phyloP scores from a whole-genome alignment of 2,797 vertebrate species.

The Triplophysa yarkandensis region DNA sequence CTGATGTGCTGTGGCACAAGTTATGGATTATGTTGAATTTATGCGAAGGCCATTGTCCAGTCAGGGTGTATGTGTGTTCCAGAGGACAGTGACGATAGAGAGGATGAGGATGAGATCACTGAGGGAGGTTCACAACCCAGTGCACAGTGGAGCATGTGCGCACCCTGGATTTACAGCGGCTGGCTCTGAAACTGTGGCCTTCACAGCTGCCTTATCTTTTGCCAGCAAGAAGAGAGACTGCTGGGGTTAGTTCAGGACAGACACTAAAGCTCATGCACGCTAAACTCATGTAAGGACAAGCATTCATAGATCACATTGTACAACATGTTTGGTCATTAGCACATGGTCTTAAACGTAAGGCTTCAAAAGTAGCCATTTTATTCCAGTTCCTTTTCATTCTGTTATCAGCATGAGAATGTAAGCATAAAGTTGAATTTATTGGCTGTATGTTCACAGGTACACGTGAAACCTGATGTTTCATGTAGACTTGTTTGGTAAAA shows the following conservation, averaged over 20 bases:
- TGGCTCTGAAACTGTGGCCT: slow-evolving; percentile 41
- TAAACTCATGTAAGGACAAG: slow-evolving; percentile 21
- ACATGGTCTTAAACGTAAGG: neutral
- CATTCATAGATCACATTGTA: neutral
- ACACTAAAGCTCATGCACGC: neutral
- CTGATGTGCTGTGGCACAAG: neutral
- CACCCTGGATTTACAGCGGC: slow-evolving; percentile 51
- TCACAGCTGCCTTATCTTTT: slow-evolving; percentile 56
- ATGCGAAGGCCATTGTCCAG: neutral
- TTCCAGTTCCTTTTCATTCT: neutral
- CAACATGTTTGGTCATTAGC: neutral
- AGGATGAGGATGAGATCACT: slow-evolving; percentile 16
- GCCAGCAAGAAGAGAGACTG: slow-evolving; percentile 51
- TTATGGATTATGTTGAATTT: neutral
- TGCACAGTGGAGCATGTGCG: slow-evolving; percentile 2
- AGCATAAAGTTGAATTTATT: neutral
- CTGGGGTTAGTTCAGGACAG: slow-evolving; percentile 55
- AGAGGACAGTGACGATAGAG: slow-evolving; percentile 19
- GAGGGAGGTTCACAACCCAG: slow-evolving; percentile 6
- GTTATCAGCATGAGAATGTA: neutral
- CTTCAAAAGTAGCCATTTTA: neutral
- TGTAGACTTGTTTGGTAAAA: too few relatives aligned
- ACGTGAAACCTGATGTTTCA: too few relatives aligned
- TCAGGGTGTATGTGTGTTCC: slow-evolving; percentile 8
- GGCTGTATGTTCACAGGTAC: neutral